phyloP scores from a whole-genome alignment of 2,797 vertebrate genomes.

The Acipenser ruthenus region DNA sequence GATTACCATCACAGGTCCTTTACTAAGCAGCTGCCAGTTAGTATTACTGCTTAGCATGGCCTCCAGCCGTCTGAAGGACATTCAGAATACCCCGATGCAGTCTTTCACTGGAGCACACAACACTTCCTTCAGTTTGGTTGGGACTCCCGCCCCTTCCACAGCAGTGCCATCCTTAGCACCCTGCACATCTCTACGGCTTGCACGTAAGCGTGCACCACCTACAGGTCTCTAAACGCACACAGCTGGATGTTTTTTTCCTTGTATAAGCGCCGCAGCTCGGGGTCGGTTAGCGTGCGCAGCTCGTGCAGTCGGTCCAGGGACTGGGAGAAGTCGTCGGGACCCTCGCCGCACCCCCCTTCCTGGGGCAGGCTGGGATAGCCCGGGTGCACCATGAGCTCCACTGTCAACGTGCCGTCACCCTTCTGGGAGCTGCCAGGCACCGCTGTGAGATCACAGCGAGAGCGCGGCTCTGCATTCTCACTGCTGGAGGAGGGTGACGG shows the following conservation, averaged over 20 bases:
- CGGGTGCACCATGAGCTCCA: constrained; percentile 90
- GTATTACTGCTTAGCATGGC: too few species aligned
- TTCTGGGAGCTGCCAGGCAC: background rate
- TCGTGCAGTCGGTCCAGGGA: constrained; percentile 82
- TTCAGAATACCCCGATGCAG: too few species aligned
- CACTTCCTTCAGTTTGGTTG: too few species aligned
- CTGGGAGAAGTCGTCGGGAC: constrained; percentile 87
- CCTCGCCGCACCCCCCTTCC: constrained; percentile 78
- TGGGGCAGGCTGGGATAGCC: constrained; percentile 78
- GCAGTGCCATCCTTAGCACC: too few species aligned
- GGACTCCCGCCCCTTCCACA: too few species aligned
- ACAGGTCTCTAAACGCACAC: constrained; percentile 77
- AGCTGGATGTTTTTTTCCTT: constrained; percentile 65
- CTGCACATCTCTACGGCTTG: too few species aligned
- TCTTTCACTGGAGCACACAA: too few species aligned
- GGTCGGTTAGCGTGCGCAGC: constrained; percentile 64
- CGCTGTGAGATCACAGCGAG: background rate
- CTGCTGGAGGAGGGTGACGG: background rate
- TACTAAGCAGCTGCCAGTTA: too few species aligned
- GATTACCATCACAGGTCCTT: too few species aligned
- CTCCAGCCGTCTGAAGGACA: too few species aligned
- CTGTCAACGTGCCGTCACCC: constrained; percentile 36
- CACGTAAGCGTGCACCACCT: constrained; percentile 12
- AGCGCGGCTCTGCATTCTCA: background rate
- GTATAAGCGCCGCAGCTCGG: constrained; percentile 58